Percentiles rank a stretch among this genome's conserved stretches.
phyloP scores from a whole-genome alignment of 2,113 vertebrate species.

The Murina feae region DNA sequence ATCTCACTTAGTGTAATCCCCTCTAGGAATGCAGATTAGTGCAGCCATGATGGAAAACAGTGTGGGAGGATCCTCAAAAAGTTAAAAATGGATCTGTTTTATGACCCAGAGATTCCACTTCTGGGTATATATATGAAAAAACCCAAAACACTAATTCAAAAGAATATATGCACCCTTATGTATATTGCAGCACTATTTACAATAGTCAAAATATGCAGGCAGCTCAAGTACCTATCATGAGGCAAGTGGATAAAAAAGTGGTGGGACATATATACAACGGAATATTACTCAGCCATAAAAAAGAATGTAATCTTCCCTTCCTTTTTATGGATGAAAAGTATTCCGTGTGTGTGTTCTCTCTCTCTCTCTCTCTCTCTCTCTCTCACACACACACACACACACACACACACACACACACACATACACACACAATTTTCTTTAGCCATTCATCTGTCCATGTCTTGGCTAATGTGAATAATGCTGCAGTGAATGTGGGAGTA shows the following conservation, averaged over 20 bases:
- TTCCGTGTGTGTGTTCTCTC: not conserved
- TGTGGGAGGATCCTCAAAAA: not conserved
- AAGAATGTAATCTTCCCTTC: not conserved
- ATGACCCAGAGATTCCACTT: not conserved
- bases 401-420: not conserved
- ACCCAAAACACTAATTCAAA: not conserved
- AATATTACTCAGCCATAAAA: not conserved
- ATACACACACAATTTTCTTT: not conserved
- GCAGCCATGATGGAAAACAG: not conserved
- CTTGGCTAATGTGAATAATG: not conserved
- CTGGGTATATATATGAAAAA: not conserved
- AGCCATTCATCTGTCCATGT: not conserved
- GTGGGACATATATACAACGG: not conserved
- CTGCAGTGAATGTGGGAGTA: not conserved
- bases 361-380: too few relatives aligned
- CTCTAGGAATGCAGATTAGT: not conserved
- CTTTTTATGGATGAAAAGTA: not conserved
- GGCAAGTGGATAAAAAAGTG: not conserved
- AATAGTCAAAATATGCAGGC: not conserved
- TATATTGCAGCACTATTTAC: not conserved
- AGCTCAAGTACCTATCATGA: not conserved
- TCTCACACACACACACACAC: not conserved
- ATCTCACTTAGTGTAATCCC: not conserved
- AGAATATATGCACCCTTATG: not conserved
- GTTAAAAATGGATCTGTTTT: not conserved